These are phyloP conservation scores for Tauraco erythrolophus DNA, from an alignment of 2,113 vertebrate genomes.

Conservation along the genomic window DNA sequence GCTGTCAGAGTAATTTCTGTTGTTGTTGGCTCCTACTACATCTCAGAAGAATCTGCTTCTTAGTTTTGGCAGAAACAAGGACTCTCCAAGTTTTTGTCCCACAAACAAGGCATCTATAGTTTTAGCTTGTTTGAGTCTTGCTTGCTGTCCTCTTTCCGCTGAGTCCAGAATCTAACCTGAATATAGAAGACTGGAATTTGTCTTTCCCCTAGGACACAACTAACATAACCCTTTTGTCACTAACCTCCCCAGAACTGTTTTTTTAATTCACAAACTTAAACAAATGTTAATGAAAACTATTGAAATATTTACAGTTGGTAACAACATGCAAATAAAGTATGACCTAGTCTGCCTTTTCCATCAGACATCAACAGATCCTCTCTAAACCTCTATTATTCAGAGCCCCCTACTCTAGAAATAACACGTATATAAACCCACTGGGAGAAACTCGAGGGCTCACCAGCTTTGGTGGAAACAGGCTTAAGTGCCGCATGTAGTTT, in stretches of 20 bases:
- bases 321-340: background rate
- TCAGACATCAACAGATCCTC: background rate
- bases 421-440: background rate
- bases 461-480: background rate
- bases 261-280: background rate
- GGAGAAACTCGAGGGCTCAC: background rate
- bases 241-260: rapidly evolving
- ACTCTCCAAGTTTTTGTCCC: background rate
- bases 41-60: background rate
- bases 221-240: background rate
- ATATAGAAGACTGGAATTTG: background rate
- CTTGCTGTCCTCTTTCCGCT: background rate
- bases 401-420: background rate
- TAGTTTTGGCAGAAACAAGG: background rate
- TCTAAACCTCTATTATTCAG: background rate
- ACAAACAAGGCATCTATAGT: background rate
- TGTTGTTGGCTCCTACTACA: background rate
- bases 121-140: background rate
- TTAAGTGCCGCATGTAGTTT: background rate
- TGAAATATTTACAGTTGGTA: background rate
- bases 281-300: background rate
- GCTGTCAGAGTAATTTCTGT: background rate
- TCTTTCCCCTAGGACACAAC: background rate
- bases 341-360: background rate
- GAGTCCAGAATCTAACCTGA: background rate